Percentiles rank a stretch among this genome's conserved stretches.
These are phyloP conservation scores for Phylloscopus trochilus DNA, from an alignment of 2,113 vertebrate species.

Conservation along the genomic window DNA sequence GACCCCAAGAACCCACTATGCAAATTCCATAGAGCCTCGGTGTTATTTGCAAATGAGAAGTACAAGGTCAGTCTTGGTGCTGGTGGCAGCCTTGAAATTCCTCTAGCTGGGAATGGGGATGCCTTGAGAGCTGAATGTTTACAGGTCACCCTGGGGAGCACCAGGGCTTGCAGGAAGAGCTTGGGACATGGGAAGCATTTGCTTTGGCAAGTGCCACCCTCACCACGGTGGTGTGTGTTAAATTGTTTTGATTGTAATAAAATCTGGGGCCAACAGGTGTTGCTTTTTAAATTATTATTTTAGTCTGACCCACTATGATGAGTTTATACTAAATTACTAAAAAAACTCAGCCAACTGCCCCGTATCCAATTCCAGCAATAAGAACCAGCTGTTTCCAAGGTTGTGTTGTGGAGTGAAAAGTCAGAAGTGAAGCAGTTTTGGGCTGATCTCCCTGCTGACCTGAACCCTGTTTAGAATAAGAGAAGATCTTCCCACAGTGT, in stretches of 20 bases:
- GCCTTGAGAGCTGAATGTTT: not conserved
- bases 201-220: not conserved
- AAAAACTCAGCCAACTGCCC: not conserved
- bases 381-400: not conserved
- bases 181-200: not conserved
- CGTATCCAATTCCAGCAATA: not conserved
- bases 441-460: not conserved
- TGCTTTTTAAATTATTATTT: not conserved
- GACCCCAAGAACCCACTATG: conserved; percentile 98
- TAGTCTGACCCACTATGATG: not conserved
- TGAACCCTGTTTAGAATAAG: not conserved
- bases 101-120: not conserved
- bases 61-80: conserved; percentile 84
- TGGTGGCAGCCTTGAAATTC: not conserved
- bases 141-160: rapidly evolving
- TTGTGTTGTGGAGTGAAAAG: not conserved
- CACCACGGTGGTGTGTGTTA: too few relatives aligned
- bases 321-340: not conserved
- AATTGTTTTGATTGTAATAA: not conserved
- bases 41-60: conserved; percentile 97
- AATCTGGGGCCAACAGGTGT: not conserved
- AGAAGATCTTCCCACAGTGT: not conserved
- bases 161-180: not conserved
- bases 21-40: conserved; percentile 98
- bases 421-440: not conserved